Evolutionary conservation across 2,113 vertebrate genomes (phyloP).

Genomic region (Tachysurus vachellii): DNA sequence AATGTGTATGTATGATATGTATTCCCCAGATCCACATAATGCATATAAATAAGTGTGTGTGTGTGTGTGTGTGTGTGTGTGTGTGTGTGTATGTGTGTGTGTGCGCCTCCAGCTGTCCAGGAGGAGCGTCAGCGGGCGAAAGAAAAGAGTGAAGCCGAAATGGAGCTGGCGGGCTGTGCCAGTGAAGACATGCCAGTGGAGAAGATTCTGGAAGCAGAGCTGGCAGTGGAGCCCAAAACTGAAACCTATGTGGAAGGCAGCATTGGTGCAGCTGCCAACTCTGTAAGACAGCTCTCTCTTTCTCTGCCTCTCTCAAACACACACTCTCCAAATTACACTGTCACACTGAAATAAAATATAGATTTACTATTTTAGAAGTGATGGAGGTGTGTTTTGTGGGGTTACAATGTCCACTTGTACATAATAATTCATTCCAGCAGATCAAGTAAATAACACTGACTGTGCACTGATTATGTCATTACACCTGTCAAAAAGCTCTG

Average conservation of each 20-base stretch:
- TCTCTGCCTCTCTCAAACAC: constrained; percentile 12
- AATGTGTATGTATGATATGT: not conserved
- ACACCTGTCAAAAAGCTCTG: too few species aligned
- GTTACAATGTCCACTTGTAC: constrained; percentile 25
- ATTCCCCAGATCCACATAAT: not conserved
- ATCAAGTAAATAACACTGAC: too few species aligned
- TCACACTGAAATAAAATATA: not conserved
- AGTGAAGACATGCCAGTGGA: constrained; percentile 99
- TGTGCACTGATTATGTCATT: too few species aligned
- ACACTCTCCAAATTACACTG: constrained; percentile 16
- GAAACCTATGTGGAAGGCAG: constrained; percentile 94
- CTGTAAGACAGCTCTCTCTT: constrained; percentile 76
- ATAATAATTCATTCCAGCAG: constrained; percentile 30
- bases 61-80: constrained; percentile 3
- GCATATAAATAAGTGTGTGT: constrained; percentile 3
- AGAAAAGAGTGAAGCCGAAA: constrained; percentile 88
- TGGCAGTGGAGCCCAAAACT: constrained; percentile 95
- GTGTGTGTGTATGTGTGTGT: constrained; percentile 16
- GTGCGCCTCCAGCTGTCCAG: constrained; percentile 85
- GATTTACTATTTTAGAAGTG: constrained; percentile 28
- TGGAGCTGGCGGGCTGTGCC: constrained; percentile 87
- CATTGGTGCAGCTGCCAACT: constrained; percentile 85
- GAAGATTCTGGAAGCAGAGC: constrained; percentile 95
- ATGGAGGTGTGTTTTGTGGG: constrained; percentile 25
- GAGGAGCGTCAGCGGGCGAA: constrained; percentile 95